Base-by-base conservation (phyloP, 2,113 vertebrate species). In the Neodontobutis hainanensis region DNA sequence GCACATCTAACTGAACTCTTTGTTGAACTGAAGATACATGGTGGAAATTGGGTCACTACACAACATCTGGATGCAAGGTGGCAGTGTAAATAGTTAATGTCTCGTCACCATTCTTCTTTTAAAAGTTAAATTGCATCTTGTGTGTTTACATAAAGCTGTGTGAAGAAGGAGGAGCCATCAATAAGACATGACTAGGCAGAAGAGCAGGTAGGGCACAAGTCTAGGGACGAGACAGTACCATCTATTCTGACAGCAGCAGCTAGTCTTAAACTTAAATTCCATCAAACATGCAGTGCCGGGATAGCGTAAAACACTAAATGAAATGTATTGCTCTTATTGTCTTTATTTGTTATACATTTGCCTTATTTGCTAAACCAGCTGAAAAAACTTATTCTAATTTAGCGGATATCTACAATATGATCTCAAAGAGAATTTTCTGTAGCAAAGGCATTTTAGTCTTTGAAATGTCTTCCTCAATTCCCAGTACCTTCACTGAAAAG, bases 71-170 rank as follows among this genome's bases (percentile, higher is more conserved):
- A 66, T 5, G 70, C 40, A 14, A 15, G 44, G 68, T 47, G 47
- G 16, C 14, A 5, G 40, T 48, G 67, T 81, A 88, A 91, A 89
- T 83, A 84, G 68, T 83, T 78, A 86, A 89, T 84, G 71, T 56
- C 67, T 57, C 63, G 60, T 61, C 61, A 55, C 76, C 57, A 73
- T 84, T 81, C 74, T 77, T 71, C 74, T 85, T 77, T 74, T 57
- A 53, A 90, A 91, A 91, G 87, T 88, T 92, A 90, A 91, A 91
- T 90, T 89, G 76, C 69, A 62, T 89, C 78, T 89, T 88, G 87
- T 92, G 85, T 82, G 80, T 85, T 80, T 86, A 85, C 40, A 64
- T 88, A 80, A 64, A 70, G 74, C 63, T 51, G 40, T 69, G 32
- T 81, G 72, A 78, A 65, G 79, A 34, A 55, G 67, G 79, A 32